phyloP scores from a whole-genome alignment of 2,797 vertebrate genomes.

The Eospalax fontanierii region DNA sequence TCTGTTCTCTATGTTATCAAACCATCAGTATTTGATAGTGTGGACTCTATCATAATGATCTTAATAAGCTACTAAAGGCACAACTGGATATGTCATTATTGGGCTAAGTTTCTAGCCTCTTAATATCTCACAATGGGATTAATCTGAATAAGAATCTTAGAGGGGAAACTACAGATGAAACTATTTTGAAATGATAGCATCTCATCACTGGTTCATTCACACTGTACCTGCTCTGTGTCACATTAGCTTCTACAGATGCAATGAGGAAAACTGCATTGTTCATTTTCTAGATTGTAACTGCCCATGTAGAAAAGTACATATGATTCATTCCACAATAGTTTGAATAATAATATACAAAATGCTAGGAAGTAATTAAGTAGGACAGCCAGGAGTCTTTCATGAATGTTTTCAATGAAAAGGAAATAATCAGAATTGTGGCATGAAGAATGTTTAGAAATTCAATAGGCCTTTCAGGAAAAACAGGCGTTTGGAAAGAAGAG shows the following conservation, averaged over 20 bases:
- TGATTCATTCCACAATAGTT: not conserved
- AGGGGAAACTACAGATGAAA: not conserved
- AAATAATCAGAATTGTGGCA: not conserved
- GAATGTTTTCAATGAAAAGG: not conserved
- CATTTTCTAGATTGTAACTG: not conserved
- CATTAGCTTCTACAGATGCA: not conserved
- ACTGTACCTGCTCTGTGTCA: not conserved
- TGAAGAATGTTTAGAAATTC: not conserved
- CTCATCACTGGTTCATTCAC: not conserved
- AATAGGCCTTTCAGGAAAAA: not conserved
- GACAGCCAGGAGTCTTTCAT: not conserved
- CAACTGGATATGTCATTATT: not conserved
- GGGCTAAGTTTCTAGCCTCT: not conserved
- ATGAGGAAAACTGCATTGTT: not conserved
- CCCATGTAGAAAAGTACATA: not conserved
- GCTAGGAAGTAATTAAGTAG: not conserved
- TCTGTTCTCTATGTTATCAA: not conserved
- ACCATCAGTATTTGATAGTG: not conserved
- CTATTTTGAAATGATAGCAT: not conserved
- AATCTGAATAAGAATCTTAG: not conserved
- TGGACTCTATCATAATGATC: not conserved
- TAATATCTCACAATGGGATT: not conserved
- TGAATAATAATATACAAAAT: not conserved
- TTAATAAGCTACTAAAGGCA: not conserved
- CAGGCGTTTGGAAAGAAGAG: not conserved